Conservation (phyloP, 2,113 vertebrate genomes). For the Machaerirhynchus nigripectus region DNA sequence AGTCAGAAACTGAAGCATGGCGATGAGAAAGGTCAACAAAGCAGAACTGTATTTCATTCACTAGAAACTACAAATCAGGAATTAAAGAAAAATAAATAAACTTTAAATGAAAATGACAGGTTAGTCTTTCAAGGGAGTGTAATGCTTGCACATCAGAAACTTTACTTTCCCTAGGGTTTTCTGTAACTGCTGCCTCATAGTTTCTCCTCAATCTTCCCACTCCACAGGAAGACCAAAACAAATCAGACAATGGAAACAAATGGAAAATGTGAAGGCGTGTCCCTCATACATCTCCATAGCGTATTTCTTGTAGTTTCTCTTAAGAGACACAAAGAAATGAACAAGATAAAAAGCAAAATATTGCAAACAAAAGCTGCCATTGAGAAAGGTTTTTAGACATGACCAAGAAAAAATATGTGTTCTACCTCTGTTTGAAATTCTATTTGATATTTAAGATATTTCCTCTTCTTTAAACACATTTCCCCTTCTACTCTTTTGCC, state of each 20-base stretch:
- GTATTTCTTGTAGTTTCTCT: not conserved
- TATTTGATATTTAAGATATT: not conserved
- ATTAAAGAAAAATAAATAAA: not conserved
- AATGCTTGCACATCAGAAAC: not conserved
- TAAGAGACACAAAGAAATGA: not conserved
- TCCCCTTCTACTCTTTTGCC: not conserved
- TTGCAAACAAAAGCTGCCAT: not conserved
- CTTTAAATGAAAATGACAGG: not conserved
- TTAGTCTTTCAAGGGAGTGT: not conserved
- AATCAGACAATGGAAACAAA: not conserved
- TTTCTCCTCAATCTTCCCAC: not conserved
- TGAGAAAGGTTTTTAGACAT: not conserved
- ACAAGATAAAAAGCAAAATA: not conserved
- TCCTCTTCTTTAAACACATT: not conserved
- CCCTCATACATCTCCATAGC: fast-evolving
- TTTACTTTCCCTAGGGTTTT: not conserved
- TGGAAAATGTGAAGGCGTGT: not conserved
- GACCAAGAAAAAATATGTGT: not conserved
- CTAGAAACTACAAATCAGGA: not conserved
- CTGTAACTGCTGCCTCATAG: not conserved
- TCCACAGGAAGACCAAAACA: not conserved
- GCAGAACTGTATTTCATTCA: not conserved
- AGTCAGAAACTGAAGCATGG: not conserved
- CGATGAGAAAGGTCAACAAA: not conserved
- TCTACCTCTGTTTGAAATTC: not conserved